These are phyloP conservation scores for Cryptotis parvus DNA, from an alignment of 2,113 vertebrate genomes.

Conservation along the genomic window DNA sequence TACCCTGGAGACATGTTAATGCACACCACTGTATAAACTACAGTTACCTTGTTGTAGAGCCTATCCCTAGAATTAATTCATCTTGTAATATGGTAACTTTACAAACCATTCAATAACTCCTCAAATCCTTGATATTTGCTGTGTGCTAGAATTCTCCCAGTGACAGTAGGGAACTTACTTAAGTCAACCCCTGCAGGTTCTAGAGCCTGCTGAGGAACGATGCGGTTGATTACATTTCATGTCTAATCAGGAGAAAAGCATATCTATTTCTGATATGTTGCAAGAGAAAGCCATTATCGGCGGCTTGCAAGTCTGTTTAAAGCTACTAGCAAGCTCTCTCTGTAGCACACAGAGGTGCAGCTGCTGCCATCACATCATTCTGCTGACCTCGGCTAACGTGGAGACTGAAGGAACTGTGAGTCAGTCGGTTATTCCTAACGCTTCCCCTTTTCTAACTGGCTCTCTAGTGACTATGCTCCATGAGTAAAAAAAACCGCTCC, in stretches of 20 bases:
- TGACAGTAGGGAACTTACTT: no score
- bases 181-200: not conserved
- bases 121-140: not conserved
- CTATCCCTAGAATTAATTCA: not conserved
- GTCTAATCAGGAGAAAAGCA: not conserved
- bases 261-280: not conserved
- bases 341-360: no score
- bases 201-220: not conserved
- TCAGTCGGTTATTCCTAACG: not conserved
- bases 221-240: not conserved
- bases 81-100: not conserved
- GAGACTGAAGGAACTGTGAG: fast-evolving
- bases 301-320: not conserved
- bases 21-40: no score
- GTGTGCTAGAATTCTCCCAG: not conserved
- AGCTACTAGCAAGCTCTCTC: not conserved
- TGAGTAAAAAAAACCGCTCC: not conserved
- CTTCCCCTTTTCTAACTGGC: not conserved
- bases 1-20: not conserved
- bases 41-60: not conserved
- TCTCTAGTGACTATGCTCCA: not conserved
- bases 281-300: not conserved
- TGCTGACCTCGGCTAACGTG: not conserved
- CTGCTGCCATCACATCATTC: not conserved
- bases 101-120: not conserved